phyloP scores from a whole-genome alignment of 2,797 vertebrate genomes.

The Mus caroli region DNA sequence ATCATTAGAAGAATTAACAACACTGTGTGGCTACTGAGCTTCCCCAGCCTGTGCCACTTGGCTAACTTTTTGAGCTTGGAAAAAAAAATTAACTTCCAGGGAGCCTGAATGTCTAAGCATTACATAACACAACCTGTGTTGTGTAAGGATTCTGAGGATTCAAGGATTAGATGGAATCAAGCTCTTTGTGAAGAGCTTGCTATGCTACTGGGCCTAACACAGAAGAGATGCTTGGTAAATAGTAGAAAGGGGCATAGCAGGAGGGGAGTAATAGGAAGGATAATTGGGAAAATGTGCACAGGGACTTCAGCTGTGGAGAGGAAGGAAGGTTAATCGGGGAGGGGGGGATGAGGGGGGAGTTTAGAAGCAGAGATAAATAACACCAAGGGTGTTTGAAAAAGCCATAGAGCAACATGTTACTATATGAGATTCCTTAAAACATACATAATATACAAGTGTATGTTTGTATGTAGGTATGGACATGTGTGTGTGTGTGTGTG shows the following conservation, averaged over 20 bases:
- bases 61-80: neutral
- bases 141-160: neutral
- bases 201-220: neutral
- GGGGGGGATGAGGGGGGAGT: neutral
- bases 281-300: neutral
- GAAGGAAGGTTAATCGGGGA: neutral
- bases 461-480: neutral
- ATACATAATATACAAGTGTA: neutral
- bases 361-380: neutral
- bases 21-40: neutral
- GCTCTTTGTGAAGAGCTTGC: neutral
- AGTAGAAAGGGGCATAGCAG: neutral
- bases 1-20: neutral
- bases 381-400: neutral
- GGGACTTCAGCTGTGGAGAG: neutral
- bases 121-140: neutral
- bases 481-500: rapidly evolving
- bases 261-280: neutral
- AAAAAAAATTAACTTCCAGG: neutral
- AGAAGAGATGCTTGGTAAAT: neutral
- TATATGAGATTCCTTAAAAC: neutral
- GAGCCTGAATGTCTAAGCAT: neutral
- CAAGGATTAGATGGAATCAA: neutral
- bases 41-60: constrained; percentile 4
- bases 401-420: neutral